phyloP scores from a whole-genome alignment of 2,113 vertebrate species.

The Pomatostomus ruficeps region DNA sequence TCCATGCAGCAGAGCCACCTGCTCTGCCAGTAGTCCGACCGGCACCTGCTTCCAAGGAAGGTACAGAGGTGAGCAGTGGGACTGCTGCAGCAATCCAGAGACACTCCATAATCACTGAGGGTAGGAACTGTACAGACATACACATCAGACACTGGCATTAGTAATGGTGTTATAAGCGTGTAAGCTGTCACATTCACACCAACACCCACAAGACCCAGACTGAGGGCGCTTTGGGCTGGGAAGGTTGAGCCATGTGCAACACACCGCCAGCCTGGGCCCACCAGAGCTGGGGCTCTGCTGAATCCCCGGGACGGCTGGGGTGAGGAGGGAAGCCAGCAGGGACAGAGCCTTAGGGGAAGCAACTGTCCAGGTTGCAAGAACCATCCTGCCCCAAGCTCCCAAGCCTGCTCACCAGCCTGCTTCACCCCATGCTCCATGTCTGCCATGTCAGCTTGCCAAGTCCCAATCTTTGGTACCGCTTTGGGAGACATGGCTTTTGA shows the following conservation, averaged over 20 bases:
- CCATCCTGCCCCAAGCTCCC: rapidly evolving
- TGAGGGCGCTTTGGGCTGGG: rapidly evolving
- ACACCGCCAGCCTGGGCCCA: rapidly evolving
- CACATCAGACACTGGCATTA: background rate
- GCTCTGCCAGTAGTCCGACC: rapidly evolving
- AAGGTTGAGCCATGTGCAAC: background rate
- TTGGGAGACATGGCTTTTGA: background rate
- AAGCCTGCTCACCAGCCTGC: no score
- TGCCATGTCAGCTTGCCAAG: rapidly evolving
- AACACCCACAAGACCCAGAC: rapidly evolving
- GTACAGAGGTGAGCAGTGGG: background rate
- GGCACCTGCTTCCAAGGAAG: rapidly evolving
- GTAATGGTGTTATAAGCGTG: rapidly evolving
- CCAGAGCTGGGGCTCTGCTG: rapidly evolving
- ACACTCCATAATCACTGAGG: background rate
- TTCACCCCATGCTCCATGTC: rapidly evolving
- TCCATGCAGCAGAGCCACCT: rapidly evolving
- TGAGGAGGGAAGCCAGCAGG: background rate
- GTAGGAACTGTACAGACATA: rapidly evolving
- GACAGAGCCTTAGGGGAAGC: background rate
- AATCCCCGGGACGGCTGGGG: rapidly evolving
- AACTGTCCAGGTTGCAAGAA: rapidly evolving
- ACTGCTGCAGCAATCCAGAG: background rate
- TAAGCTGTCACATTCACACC: no score
- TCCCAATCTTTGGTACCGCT: background rate